Conservation (phyloP, 2,113 vertebrate genomes). For the Epinephelus moara region DNA sequence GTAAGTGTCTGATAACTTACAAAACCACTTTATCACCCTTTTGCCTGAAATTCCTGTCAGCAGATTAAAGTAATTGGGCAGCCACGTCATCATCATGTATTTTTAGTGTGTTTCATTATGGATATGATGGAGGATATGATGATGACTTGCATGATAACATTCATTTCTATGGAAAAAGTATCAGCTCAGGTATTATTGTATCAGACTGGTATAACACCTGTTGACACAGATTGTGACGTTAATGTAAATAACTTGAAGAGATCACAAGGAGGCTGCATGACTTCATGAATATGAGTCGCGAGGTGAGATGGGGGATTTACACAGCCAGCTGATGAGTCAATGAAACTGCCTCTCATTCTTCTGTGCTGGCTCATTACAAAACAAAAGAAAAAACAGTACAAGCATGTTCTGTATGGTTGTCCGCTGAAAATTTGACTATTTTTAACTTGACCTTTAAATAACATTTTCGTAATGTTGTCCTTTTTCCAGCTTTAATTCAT, state of each 20-base stretch:
- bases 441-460: not conserved
- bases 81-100: slow-evolving; percentile 62
- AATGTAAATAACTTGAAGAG: not conserved
- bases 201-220: not conserved
- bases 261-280: not conserved
- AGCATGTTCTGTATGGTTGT: not conserved
- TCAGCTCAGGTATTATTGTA: not conserved
- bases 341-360: not conserved
- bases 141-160: slow-evolving; percentile 32
- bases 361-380: slow-evolving; percentile 8
- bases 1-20: slow-evolving; percentile 84
- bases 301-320: not conserved
- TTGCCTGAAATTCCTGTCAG: slow-evolving; percentile 55
- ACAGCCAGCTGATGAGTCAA: slow-evolving; percentile 20
- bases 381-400: not conserved
- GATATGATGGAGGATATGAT: not conserved
- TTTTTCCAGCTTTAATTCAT: not conserved
- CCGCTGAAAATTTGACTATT: not conserved
- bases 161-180: not conserved
- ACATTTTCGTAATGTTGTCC: not conserved
- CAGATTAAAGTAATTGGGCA: slow-evolving; percentile 63
- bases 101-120: slow-evolving; percentile 58
- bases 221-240: not conserved
- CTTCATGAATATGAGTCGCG: not conserved
- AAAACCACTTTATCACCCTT: slow-evolving; percentile 81